phyloP scores from a whole-genome alignment of 2,797 vertebrate genomes.

The Dallia pectoralis region DNA sequence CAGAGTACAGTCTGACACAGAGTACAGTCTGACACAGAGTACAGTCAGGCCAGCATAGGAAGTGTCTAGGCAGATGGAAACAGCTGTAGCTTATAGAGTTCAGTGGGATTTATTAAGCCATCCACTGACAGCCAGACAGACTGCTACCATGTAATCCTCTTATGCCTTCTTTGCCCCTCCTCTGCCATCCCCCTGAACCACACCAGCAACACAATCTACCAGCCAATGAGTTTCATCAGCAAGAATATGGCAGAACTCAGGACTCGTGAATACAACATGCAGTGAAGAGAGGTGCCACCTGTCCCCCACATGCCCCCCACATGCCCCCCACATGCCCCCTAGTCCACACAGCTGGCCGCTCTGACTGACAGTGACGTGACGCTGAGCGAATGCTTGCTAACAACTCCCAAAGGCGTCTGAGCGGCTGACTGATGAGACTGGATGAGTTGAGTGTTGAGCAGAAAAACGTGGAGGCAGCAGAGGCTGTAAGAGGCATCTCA shows the following conservation, averaged over 20 bases:
- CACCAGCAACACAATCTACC: slow-evolving; percentile 48
- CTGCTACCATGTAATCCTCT: slow-evolving; percentile 61
- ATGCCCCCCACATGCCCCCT: not conserved
- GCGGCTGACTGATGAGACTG: slow-evolving; percentile 27
- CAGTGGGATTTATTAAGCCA: slow-evolving; percentile 33
- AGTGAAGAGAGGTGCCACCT: slow-evolving; percentile 42
- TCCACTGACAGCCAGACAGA: slow-evolving; percentile 38
- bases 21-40: not conserved
- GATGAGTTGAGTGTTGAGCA: slow-evolving; percentile 15
- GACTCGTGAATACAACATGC: slow-evolving; percentile 13
- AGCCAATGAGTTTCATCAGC: slow-evolving; percentile 38
- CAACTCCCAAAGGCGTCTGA: slow-evolving; percentile 39
- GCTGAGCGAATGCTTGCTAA: slow-evolving; percentile 16
- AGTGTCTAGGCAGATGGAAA: slow-evolving; percentile 5
- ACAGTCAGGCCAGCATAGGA: slow-evolving; percentile 7
- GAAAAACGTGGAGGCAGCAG: not conserved
- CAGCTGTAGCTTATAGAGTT: slow-evolving; percentile 26
- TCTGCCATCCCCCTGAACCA: slow-evolving; percentile 55
- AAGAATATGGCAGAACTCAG: slow-evolving; percentile 55
- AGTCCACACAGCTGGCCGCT: slow-evolving; percentile 28
- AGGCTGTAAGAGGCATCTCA: no score
- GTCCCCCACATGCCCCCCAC: slow-evolving; percentile 19
- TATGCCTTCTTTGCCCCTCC: slow-evolving; percentile 44
- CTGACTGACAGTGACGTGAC: slow-evolving; percentile 16
- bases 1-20: not conserved